Evolutionary conservation across 2,797 vertebrate genomes (phyloP).

Genomic region (Steatocranus sp.): DNA sequence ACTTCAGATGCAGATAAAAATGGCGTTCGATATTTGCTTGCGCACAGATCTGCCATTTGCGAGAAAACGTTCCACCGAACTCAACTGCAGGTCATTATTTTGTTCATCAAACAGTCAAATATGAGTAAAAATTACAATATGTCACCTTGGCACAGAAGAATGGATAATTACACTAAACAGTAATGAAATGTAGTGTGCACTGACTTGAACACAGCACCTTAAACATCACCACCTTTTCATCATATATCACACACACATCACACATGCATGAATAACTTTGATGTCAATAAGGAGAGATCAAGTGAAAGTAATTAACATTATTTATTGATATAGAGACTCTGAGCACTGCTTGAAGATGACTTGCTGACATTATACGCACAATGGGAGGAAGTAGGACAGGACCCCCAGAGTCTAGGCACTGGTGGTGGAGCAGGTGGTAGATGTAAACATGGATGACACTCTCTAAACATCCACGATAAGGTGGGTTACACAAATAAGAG

Average conservation of each 20-base stretch:
- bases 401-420: not conserved
- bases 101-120: not conserved
- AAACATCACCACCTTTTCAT: not conserved
- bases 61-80: not conserved
- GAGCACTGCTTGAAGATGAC: not conserved
- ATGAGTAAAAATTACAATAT: not conserved
- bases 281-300: not conserved
- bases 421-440: not conserved
- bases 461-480: not conserved
- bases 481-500: not conserved
- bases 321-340: not conserved
- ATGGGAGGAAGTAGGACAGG: not conserved
- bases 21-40: not conserved
- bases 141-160: not conserved
- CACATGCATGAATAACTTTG: not conserved
- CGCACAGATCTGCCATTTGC: not conserved
- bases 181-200: not conserved
- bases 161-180: not conserved
- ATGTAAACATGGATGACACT: not conserved
- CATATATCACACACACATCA: not conserved
- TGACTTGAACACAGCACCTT: not conserved
- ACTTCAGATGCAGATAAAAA: not conserved
- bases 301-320: not conserved
- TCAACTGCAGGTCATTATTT: not conserved
- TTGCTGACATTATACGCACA: not conserved